Evolutionary conservation across 1,140 invertebrate genomes (phyloP).

Genomic region (Diachasma alloeum): DNA sequence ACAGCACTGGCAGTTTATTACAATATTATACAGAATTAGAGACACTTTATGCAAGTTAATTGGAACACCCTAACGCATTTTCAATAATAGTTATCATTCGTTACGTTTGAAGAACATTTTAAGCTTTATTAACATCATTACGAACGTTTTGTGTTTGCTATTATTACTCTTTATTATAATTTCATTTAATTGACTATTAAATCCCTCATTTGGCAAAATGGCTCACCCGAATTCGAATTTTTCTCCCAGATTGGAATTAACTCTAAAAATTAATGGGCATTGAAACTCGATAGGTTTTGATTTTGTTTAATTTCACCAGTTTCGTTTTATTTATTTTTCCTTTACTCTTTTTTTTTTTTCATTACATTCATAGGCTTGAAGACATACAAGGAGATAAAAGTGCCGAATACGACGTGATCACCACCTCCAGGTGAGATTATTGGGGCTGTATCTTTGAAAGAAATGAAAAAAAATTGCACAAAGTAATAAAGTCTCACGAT

Average conservation of each 20-base stretch:
- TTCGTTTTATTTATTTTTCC: conserved; percentile 43
- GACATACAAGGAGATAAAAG: conserved; percentile 59
- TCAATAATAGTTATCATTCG: neutral
- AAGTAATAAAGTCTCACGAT: neutral
- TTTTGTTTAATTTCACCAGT: conserved; percentile 6
- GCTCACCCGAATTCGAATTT: neutral
- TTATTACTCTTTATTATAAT: neutral
- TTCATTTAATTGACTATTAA: neutral
- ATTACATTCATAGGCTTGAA: conserved; percentile 62
- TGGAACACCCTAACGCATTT: neutral
- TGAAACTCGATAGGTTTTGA: neutral
- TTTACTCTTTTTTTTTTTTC: conserved; percentile 48
- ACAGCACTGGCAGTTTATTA: neutral
- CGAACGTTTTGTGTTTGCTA: conserved; percentile 2
- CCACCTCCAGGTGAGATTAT: conserved; percentile 59
- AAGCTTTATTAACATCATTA: conserved; percentile 4
- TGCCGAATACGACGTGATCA: conserved; percentile 63
- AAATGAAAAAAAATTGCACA: neutral
- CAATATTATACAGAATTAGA: neutral
- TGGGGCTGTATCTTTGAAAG: conserved; percentile 11
- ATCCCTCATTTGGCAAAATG: no score
- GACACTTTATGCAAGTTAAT: neutral
- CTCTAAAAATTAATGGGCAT: neutral
- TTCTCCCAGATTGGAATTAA: neutral
- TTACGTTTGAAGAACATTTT: neutral